Conservation (phyloP, 2,113 vertebrate genomes). For the Promerops cafer region DNA sequence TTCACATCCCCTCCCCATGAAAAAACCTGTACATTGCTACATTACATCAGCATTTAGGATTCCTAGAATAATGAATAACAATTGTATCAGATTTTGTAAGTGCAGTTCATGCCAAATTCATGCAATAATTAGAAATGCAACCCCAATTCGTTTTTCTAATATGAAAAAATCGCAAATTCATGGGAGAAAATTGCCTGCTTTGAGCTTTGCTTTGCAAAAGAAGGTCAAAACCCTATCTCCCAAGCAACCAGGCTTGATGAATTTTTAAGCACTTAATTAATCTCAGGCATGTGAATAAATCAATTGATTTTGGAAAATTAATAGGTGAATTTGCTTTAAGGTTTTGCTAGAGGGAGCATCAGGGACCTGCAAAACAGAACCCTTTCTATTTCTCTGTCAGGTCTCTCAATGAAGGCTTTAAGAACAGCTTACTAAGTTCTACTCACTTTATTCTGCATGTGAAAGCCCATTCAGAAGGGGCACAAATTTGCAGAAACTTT, state of each 20-base stretch:
- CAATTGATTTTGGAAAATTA: not conserved
- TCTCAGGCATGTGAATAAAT: not conserved
- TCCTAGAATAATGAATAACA: constrained; percentile 23
- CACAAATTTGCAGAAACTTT: constrained; percentile 38
- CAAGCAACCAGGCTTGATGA: not conserved
- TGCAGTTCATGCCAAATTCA: not conserved
- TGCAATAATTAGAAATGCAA: constrained; percentile 26
- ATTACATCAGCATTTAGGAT: constrained; percentile 27
- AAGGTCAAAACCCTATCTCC: accelerated
- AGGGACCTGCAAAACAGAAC: not conserved
- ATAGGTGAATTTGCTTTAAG: not conserved
- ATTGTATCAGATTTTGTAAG: not conserved
- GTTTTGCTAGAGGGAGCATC: not conserved
- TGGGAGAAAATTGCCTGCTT: not conserved
- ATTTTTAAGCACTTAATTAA: not conserved
- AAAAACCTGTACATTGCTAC: not conserved
- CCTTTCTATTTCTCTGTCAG: not conserved
- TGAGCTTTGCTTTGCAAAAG: not conserved
- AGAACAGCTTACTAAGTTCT: constrained; percentile 21
- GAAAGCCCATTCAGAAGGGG: not conserved
- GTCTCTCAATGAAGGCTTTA: constrained; percentile 4
- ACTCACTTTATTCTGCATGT: not conserved
- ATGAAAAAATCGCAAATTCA: not conserved
- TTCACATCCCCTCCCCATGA: not conserved
- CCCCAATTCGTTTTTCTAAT: constrained; percentile 49